phyloP scores from a whole-genome alignment of 2,888 invertebrate species.

The Cancer borealis region DNA sequence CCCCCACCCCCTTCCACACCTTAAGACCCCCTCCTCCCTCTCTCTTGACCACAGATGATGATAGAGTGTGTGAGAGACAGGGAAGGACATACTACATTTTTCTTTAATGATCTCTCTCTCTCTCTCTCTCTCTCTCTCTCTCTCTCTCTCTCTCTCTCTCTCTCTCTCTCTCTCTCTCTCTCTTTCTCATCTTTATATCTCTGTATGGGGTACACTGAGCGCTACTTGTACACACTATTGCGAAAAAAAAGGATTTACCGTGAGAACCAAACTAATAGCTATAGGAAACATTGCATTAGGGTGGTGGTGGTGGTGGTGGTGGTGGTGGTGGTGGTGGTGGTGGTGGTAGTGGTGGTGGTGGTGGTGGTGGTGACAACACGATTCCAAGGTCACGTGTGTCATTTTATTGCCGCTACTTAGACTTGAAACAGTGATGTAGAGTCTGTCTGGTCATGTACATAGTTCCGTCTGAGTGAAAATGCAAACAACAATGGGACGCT shows the following conservation, averaged over 20 bases:
- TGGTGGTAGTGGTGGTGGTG: neutral
- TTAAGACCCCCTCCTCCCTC: neutral
- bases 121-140: neutral
- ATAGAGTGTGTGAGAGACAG: neutral
- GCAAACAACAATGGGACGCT: too few relatives aligned
- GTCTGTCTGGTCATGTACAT: neutral
- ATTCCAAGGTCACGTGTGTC: neutral
- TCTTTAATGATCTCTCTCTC: slow-evolving; percentile 6
- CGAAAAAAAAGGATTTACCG: neutral
- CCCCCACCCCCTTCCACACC: too few relatives aligned
- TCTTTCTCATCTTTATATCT: slow-evolving; percentile 5
- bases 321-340: neutral
- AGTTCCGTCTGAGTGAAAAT: neutral
- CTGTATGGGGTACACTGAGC: neutral
- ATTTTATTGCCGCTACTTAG: neutral
- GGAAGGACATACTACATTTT: neutral
- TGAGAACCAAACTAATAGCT: neutral
- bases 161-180: slow-evolving; percentile 36
- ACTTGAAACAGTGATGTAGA: neutral
- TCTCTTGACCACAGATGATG: neutral
- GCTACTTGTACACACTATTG: neutral
- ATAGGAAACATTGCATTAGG: neutral
- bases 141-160: slow-evolving; percentile 7
- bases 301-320: neutral
- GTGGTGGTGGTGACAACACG: neutral